Base-by-base conservation (phyloP, 64 coral and sea anemone species). In the Acropora tenuis region DNA sequence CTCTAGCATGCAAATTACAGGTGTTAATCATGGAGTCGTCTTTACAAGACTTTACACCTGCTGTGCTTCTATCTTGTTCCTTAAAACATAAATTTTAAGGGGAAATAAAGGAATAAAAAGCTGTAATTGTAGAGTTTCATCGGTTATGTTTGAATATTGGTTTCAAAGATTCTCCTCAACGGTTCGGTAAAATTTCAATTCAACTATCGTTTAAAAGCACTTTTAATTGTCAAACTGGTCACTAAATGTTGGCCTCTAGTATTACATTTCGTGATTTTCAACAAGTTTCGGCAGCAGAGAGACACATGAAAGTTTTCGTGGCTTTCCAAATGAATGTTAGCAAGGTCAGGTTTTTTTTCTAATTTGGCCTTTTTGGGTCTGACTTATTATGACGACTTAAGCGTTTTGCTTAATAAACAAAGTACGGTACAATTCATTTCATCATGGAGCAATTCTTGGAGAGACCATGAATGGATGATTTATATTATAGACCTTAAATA, bases 1-100 rank as follows among this genome's bases (percentile, higher is more conserved):
- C 44, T 45, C 82, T 71, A 71, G 82, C 43, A 85, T 72, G 44
- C 9, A 50, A 72, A 71, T 45, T 10, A 44, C 82, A 85, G 82
- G 82, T 85, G 63, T 30, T 85, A 71, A 71, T 48, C 45, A 71
- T 46, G 30, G 11, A 46, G 30, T 30, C 50, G 41, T 15, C 48
- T 30, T 49, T 2, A 46, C 16, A 48, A 47, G 53, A 81, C 53
- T 44, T 46, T 78, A 3, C 44, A 71, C 65, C 82, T 71, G 45
- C 46, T 85, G 18, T 71, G 17, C 40, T 71, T 9, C 17, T 48
- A 11, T 17, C 17, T 47, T 85, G 4, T 46, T 16, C 11, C 18
- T 16, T 85, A 30, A 49, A 44, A 85, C 47, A 2, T 9, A 55
- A 13, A 68, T 20, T 49, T 49, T 20, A 44, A 50, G 3, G 2